Evolutionary conservation across 2,113 vertebrate species (phyloP).

Genomic region (Tetraodon nigroviridis): DNA sequence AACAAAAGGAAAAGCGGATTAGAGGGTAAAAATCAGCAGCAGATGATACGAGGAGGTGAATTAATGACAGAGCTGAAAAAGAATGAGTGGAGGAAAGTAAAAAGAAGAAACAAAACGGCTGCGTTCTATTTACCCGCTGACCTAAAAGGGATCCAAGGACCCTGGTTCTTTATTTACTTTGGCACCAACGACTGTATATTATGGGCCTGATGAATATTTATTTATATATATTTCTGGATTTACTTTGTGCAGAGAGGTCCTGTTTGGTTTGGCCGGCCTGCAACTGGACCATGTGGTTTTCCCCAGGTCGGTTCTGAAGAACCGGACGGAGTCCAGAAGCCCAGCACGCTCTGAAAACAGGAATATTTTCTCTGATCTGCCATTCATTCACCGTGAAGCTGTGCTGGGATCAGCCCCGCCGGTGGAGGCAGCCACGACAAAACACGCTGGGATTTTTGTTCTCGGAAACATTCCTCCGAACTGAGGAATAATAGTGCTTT

Average conservation of each 20-base stretch:
- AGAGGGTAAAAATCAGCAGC: slow-evolving; percentile 24
- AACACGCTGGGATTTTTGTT: slow-evolving; percentile 29
- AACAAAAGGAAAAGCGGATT: slow-evolving; percentile 16
- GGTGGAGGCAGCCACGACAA: slow-evolving; percentile 47
- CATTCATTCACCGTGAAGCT: slow-evolving; percentile 45
- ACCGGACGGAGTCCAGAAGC: slow-evolving; percentile 50
- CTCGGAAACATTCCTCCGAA: slow-evolving; percentile 24
- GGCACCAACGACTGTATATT: slow-evolving; percentile 57
- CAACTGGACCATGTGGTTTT: slow-evolving; percentile 75
- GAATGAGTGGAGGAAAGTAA: slow-evolving; percentile 3
- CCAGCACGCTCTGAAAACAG: slow-evolving; percentile 43
- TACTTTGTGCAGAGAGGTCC: slow-evolving; percentile 59
- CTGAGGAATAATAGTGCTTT: slow-evolving; percentile 14
- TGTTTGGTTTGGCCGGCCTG: slow-evolving; percentile 72
- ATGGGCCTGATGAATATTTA: slow-evolving; percentile 58
- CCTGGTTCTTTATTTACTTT: slow-evolving; percentile 69
- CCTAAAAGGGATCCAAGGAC: slow-evolving; percentile 38
- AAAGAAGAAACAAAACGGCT: slow-evolving; percentile 9
- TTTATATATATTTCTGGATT: slow-evolving; percentile 61
- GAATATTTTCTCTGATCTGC: slow-evolving; percentile 52
- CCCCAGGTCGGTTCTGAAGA: slow-evolving; percentile 72
- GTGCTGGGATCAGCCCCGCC: slow-evolving; percentile 22
- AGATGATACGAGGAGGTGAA: slow-evolving; percentile 1
- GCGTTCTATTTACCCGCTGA: slow-evolving; percentile 32
- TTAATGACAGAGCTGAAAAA: slow-evolving; percentile 20